Evolutionary conservation across 1,140 invertebrate genomes (phyloP), one percentile per base, ranked within the genome.

Genomic region (Pachypsylla venusta): DNA sequence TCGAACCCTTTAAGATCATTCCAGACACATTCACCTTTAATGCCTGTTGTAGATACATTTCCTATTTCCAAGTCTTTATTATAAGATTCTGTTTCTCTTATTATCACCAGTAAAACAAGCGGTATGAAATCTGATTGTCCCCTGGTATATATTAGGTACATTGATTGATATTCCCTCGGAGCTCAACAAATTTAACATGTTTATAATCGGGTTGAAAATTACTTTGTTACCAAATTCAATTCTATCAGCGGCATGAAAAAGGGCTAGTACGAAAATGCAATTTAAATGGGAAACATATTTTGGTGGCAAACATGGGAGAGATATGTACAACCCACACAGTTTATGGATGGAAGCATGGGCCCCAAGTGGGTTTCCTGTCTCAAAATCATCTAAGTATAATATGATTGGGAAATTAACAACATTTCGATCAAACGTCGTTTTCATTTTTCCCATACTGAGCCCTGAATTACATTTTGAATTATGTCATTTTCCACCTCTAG

Each of bases 111-210:
- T 53, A 53, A 64, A 65, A 14, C 63, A 28, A 54, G 64, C 28
- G 28, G 54, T 25, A 48, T 66, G 61, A 1, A 64, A 28, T 26
- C 64, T 62, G 25, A 64, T 35, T 60, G 64, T 64, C 53, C 64
- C 61, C 7, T 59, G 62, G 13, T 61, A 25, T 26, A 65, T 20
- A 2, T 64, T 25, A 5, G 59, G 58, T 20, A 64, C 28, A 1
- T 39, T 14, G 58, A 65, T 62, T 27, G 59, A 62, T 22, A 61
- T 27, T 20, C 4, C 14, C 14, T 20, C 14, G 1, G 16, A 25
- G 14, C 19, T 30, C 10, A 12, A 22, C 4, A 58, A 16, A 12
- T 53, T 39, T 0, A 19, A 19, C 1, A 61, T 28, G 22, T 35
- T 25, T 5, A 61, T 61, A 39, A 35, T 27, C 20, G 7, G 1